Percentiles rank a stretch among this genome's conserved stretches.
Conservation (phyloP, 2,888 invertebrate genomes). For the Lasioglossum villosulum region DNA sequence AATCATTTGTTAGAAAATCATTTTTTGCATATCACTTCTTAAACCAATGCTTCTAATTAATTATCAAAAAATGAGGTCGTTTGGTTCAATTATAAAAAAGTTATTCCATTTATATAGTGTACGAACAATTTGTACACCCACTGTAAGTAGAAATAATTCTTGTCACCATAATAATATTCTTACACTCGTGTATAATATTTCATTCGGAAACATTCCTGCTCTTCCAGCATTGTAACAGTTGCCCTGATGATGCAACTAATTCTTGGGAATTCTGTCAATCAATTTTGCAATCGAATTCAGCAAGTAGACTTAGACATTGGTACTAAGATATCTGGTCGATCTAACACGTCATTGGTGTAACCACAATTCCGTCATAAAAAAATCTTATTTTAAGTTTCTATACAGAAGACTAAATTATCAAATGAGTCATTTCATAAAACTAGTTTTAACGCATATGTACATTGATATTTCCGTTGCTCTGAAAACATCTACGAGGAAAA, state of each 20-base stretch:
- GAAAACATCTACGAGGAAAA: neutral
- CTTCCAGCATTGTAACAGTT: neutral
- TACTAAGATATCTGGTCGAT: neutral
- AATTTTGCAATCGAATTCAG: neutral
- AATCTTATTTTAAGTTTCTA: neutral
- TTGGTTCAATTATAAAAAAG: no score
- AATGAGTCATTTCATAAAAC: neutral
- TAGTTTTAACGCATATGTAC: neutral
- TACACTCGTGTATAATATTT: neutral
- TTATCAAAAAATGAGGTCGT: no score
- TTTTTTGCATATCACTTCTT: no score
- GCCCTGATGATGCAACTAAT: neutral
- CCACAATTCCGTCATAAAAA: neutral
- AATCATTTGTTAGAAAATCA: no score
- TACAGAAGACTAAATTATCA: neutral
- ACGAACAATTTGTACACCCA: no score
- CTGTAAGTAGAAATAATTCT: no score
- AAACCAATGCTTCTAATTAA: no score
- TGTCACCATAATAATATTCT: neutral
- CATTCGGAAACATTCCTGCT: neutral
- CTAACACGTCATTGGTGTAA: neutral
- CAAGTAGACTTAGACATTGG: no score
- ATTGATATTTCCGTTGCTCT: neutral
- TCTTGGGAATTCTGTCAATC: neutral
- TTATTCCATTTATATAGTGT: no score